Evolutionary conservation across 2,797 vertebrate species (phyloP), one percentile per base, ranked within the genome.

Genomic region (Tachyglossus aculeatus): DNA sequence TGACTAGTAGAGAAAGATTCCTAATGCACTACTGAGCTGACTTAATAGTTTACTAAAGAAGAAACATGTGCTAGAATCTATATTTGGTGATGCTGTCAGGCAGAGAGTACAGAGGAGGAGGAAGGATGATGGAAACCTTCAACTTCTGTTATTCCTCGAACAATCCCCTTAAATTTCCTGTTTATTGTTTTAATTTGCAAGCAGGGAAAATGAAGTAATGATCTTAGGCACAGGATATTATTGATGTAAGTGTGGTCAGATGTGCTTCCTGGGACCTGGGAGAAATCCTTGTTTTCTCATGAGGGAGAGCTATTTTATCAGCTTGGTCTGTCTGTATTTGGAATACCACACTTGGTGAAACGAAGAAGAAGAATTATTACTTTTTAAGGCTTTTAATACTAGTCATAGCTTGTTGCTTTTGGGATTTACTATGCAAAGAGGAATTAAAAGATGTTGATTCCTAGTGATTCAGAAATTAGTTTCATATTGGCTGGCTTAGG

Each of bases 401-500:
- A 29, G 24, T 21, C 66, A 29, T 15, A 39, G 60, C 12, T 47
- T 51, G 53, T 39, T 63, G 61, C 44, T 5, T 45, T 29, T 18
- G 45, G 73, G 53, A 62, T 39, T 79, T 54, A 54, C 1, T 3
- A 38, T 41, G 45, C 50, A 64, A 65, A 52, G 32, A 22, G 53
- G 64, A 74, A 65, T 57, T 36, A 45, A 29, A 71, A 60, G 64
- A 64, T 45, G 68, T 55, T 65, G 25, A 5, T 60, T 41, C 72
- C 61, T 67, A 38, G 53, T 61, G 61, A 25, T 27, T 71, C 33
- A 40, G 31, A 75, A 84, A 81, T 76, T 53, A 54, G 65, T 71
- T 84, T 74, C 63, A 67, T 32, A 64, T 76, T 81, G 70, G 55
- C 56, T 69, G 11, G 71, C 65, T 58, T 48, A 22, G 71, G 57